A percentile compares a stretch with the other conserved stretches of the same genome.
Evolutionary conservation across 2,888 invertebrate species (phyloP).

Genomic region (Ecliptopera silaceata): DNA sequence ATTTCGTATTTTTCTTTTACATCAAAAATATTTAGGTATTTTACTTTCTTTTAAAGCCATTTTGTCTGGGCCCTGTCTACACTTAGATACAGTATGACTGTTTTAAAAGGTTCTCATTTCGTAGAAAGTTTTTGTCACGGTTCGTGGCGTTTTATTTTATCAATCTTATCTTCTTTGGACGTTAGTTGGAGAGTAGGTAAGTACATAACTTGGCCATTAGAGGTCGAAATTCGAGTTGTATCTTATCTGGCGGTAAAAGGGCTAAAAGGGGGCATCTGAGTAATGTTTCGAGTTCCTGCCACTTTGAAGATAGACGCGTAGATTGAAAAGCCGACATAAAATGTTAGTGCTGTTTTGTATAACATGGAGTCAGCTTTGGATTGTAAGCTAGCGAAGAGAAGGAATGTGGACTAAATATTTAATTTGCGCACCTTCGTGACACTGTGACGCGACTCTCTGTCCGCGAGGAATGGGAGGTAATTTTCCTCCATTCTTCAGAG

Average conservation of each 20-base stretch:
- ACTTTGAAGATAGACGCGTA: slow-evolving; percentile 29
- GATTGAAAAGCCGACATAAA: slow-evolving; percentile 25
- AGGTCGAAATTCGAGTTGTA: slow-evolving; percentile 26
- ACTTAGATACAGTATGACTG: no score
- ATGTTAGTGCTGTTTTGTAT: slow-evolving; percentile 25
- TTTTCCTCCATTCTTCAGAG: no score
- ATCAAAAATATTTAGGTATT: not conserved
- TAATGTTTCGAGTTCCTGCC: slow-evolving; percentile 31
- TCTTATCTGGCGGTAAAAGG: slow-evolving; percentile 31
- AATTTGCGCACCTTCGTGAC: slow-evolving; percentile 37
- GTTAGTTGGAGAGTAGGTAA: slow-evolving; percentile 3
- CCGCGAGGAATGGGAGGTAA: slow-evolving; percentile 21
- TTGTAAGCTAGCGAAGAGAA: slow-evolving; percentile 41
- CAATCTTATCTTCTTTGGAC: not conserved
- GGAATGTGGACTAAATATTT: slow-evolving; percentile 45
- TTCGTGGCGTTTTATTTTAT: no score
- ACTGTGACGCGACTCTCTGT: slow-evolving; percentile 14
- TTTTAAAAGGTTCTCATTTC: no score
- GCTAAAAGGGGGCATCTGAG: slow-evolving; percentile 29
- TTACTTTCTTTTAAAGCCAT: not conserved
- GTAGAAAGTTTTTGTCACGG: no score
- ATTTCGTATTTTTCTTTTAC: slow-evolving; percentile 17
- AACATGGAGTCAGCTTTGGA: slow-evolving; percentile 26
- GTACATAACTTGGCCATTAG: slow-evolving; percentile 31
- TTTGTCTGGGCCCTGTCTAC: no score